These are phyloP conservation scores for Fukomys damarensis DNA, from an alignment of 2,113 vertebrate genomes.

Conservation along the genomic window DNA sequence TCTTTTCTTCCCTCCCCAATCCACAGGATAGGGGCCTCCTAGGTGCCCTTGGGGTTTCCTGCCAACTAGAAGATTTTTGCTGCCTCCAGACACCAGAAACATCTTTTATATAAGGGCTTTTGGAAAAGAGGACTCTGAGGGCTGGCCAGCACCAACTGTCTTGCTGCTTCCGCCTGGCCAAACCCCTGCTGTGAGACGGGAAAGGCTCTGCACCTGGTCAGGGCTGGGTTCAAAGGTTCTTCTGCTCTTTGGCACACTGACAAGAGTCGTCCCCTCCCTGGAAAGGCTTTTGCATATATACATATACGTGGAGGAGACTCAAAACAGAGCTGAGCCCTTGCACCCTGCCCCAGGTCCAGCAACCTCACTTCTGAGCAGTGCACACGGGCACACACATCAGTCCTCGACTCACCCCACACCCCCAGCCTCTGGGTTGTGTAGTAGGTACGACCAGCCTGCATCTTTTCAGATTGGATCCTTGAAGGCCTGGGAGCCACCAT, in stretches of 20 bases:
- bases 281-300: not conserved
- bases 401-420: constrained; percentile 28
- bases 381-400: too few species aligned
- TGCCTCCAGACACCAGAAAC: not conserved
- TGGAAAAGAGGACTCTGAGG: not conserved
- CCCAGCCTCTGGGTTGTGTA: not conserved
- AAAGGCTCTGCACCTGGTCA: not conserved
- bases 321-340: not conserved
- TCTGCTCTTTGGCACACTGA: not conserved
- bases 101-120: not conserved
- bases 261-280: not conserved
- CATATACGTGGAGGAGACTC: not conserved
- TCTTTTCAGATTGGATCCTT: constrained; percentile 54
- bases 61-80: not conserved
- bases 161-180: not conserved
- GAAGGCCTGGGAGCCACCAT: not conserved
- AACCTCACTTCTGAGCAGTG: not conserved
- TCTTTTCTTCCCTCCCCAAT: not conserved
- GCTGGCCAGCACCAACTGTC: not conserved
- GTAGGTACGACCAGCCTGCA: not conserved
- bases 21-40: not conserved
- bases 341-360: not conserved
- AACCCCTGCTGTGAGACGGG: not conserved
- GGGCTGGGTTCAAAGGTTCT: not conserved
- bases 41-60: not conserved